Base-by-base conservation (phyloP, 1,140 invertebrate species). In the Drosophila equinoxialis region DNA sequence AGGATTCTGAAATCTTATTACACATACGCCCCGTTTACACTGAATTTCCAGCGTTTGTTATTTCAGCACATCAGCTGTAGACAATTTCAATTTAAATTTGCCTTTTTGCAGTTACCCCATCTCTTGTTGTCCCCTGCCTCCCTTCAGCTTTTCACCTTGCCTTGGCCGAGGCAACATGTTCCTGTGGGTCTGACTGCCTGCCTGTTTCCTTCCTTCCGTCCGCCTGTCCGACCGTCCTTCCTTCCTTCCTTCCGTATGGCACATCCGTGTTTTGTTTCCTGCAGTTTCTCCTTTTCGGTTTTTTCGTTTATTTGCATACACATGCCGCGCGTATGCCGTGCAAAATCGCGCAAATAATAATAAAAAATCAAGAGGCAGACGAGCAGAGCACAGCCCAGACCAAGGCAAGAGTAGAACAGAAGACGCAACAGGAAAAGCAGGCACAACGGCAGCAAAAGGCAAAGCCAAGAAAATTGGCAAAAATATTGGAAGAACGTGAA, bases 231-330 rank as follows among this genome's bases (percentile, higher is more conserved):
- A 11, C 11, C 37, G 74, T 70, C 73, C 77, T 71, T 86, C 77
- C 72, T 55, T 73, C 59, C 64, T 74, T 78, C 71, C 84, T 89
- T 89, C 84, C 84, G 30, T 81, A 81, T 57, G 68, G 67, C 72
- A 87, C 84, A 81, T 90, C 85, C 85, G 77, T 90, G 77, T 84
- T 90, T 89, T 89, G 85, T 89, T 89, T 89, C 84, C 84, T 90
- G 84, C 84, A 81, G 73, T 74, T 85, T 84, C 89, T 89, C 84
- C 84, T 89, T 89, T 23, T 51, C 17, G 17, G 10, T 30, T 39
- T 86, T 90, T 89, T 89, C 84, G 84, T 90, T 89, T 89, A 89
- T 89, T 89, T 89, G 84, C 84, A 89, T 89, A 89, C 84, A 84
- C 84, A 89, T 73, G 77, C 75, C 71, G 68, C 70, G 66, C 51